These are phyloP conservation scores for Orbicella faveolata DNA, from an alignment of 64 coral and sea anemone genomes.

Conservation along the genomic window DNA sequence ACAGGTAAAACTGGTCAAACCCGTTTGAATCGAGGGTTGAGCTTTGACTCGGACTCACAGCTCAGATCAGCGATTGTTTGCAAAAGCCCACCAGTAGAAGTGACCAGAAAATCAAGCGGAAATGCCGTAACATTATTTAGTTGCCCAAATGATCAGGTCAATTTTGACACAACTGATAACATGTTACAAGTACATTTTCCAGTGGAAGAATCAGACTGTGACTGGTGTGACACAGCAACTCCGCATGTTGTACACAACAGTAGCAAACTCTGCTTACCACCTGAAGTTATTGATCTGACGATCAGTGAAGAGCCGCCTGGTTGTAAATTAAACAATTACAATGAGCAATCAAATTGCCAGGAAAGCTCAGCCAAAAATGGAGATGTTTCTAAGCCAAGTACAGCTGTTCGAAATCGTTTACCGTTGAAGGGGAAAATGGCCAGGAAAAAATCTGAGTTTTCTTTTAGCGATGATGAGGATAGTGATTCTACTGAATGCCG, in stretches of 20 bases:
- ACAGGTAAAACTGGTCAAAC: constrained; percentile 15
- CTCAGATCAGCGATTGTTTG: not conserved
- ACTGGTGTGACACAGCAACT: not conserved
- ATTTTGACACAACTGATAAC: not conserved
- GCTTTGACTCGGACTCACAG: not conserved
- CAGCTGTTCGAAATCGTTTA: not conserved
- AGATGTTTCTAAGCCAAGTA: not conserved
- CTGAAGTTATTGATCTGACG: constrained; percentile 28
- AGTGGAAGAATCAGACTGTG: not conserved
- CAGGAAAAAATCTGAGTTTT: constrained; percentile 18
- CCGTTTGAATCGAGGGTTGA: constrained; percentile 1
- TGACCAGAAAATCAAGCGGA: not conserved
- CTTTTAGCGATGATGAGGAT: constrained; percentile 85
- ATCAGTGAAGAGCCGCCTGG: not conserved
- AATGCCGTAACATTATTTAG: not conserved
- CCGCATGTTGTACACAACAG: not conserved
- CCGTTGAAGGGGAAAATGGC: not conserved
- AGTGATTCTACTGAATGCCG: constrained; percentile 1
- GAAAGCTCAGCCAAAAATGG: not conserved
- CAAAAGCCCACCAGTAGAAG: not conserved
- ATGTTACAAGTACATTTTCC: not conserved
- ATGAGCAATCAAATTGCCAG: not conserved
- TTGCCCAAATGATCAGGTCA: not conserved
- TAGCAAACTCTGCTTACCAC: not conserved
- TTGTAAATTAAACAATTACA: not conserved